Base-by-base conservation (phyloP, 2,797 vertebrate genomes). In the Hemibagrus guttatus region DNA sequence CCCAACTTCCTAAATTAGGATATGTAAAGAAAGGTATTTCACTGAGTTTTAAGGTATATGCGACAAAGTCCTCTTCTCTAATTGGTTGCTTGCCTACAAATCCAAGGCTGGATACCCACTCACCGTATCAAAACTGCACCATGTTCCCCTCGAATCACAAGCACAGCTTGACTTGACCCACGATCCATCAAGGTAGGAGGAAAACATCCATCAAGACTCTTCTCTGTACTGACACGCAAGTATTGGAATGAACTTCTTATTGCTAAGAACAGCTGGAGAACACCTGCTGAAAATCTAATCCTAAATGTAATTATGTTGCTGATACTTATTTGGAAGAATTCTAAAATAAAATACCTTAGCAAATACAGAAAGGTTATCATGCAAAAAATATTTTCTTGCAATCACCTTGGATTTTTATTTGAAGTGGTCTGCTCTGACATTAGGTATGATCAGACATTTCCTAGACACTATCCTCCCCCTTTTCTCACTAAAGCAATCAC, bases 401-500 rank as follows among this genome's bases (percentile, higher is more conserved):
- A 31, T 35, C 31, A 7, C 28, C 14, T 8, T 7, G 14, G 21
- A 71, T 46, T 75, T 17, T 52, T n/a, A 16, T 54, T 72, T 35
- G 8, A 26, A 56, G 71, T 85, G 49, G 16, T 64, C 59, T 61
- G 63, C 68, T 87, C 49, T 26, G 64, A 39, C 64, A 82, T 86
- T 52, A 28, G 31, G 3, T 54, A 49, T 54, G 75, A 64, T 58
- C 39, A 63, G 23, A 52, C 16, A 42, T 63, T 81, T 7, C 63
- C 76, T 54, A 61, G 39, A 71, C 56, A 42, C 28, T 88, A 75
- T 88, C 84, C 91, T 80, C 86, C 84, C 3, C 79, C 81, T 74
- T 84, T 61, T 75, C 84, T 49, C 78, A 66, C 72, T 54, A 28
- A 75, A 31, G 4, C 8, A 35, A 79, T 80, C 56, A 23, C 61